phyloP scores from a whole-genome alignment of 2,888 invertebrate species.

The Sipha maydis region DNA sequence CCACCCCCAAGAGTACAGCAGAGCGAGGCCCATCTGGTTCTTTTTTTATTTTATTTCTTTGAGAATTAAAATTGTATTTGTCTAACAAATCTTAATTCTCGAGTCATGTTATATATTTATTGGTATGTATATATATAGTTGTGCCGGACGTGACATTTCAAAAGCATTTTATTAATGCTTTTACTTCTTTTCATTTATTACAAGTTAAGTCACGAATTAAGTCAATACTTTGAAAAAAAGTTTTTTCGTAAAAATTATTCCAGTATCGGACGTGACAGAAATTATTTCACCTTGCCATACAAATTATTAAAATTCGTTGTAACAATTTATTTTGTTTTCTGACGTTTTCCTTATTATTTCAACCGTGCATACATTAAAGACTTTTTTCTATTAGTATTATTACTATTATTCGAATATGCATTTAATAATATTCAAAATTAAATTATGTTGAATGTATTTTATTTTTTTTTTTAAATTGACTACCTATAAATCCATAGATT shows the following conservation, averaged over 20 bases:
- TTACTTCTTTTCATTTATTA: constrained; percentile 16
- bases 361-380: not conserved
- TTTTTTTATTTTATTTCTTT: too few relatives aligned
- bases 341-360: not conserved
- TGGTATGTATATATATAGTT: too few relatives aligned
- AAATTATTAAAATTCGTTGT: constrained; percentile 33
- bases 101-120: not conserved
- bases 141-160: constrained; percentile 42
- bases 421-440: too few relatives aligned
- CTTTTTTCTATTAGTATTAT: too few relatives aligned
- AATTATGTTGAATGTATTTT: too few relatives aligned
- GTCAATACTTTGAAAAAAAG: constrained; percentile 17
- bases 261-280: constrained; percentile 39
- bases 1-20: too few relatives aligned
- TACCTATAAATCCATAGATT: too few relatives aligned
- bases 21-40: too few relatives aligned
- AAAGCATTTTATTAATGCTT: constrained; percentile 18
- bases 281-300: constrained; percentile 17
- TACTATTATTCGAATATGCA: too few relatives aligned
- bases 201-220: constrained; percentile 52
- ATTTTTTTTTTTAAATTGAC: too few relatives aligned
- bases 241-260: not conserved
- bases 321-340: constrained; percentile 13
- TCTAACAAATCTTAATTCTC: constrained; percentile 22
- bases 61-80: not conserved